phyloP scores from a whole-genome alignment of 1,140 invertebrate species.

The Cyrtorhinus lividipennis region DNA sequence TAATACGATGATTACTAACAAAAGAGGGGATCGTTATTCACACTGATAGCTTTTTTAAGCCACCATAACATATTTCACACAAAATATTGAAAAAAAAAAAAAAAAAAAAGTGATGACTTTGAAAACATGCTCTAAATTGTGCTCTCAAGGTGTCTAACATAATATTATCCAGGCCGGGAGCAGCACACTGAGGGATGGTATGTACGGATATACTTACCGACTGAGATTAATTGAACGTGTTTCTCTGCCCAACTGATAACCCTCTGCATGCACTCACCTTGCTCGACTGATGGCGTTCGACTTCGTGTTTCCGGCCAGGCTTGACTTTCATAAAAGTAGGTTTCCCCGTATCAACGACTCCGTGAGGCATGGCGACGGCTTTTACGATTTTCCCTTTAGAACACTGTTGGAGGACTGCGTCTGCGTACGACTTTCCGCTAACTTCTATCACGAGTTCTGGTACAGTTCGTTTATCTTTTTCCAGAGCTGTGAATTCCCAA shows the following conservation, averaged over 20 bases:
- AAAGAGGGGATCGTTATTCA: too few relatives aligned
- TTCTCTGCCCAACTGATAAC: neutral
- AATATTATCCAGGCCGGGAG: neutral
- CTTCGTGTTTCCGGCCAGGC: neutral
- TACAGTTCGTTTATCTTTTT: neutral
- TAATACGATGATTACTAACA: too few relatives aligned
- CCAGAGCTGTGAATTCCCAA: slow-evolving; percentile 6
- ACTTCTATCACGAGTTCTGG: neutral
- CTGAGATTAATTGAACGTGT: neutral
- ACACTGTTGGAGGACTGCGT: neutral
- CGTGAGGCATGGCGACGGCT: neutral
- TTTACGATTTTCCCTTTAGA: neutral
- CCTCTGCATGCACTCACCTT: neutral
- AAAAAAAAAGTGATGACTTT: neutral
- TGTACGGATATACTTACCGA: neutral
- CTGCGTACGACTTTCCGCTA: neutral
- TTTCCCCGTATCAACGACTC: neutral
- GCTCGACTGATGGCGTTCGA: neutral
- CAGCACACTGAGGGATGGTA: too few relatives aligned
- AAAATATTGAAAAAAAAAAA: too few relatives aligned
- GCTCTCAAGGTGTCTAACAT: too few relatives aligned
- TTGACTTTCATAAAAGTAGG: neutral
- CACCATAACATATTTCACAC: too few relatives aligned
- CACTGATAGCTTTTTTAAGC: too few relatives aligned
- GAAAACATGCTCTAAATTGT: neutral